Evolutionary conservation across 2,888 invertebrate genomes (phyloP), one percentile per base, ranked within the genome.

Genomic region (Rhyacophila evoluta): DNA sequence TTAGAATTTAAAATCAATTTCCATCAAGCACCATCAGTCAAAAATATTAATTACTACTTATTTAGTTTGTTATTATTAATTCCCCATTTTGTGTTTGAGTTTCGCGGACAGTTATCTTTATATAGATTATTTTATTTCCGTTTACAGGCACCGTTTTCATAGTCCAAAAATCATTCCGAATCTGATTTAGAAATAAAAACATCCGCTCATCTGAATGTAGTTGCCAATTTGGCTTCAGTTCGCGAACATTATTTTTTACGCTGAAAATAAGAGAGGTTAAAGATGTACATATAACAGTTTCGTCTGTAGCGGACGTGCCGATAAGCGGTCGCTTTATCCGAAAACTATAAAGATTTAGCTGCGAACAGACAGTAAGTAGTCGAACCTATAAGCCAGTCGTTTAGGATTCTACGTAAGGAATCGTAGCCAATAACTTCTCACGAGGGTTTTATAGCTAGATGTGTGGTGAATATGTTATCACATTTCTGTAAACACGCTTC

Each of bases 271-370:
- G 5, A 12, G 15, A 12, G 41, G 8, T 19, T 3, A 2, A 15
- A 5, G 15, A 15, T 15, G 41, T 41, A 19, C 41, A 5, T 15
- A 41, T 19, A 25, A 15, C 8, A 55, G 55, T 8, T 15, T 25
- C 19, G 2, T 25, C 25, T 19, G 12, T 0, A 2, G 19, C 19
- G 25, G 19, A 10, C 55, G 15, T 55, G 19, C 19, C 15, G 19
- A 1, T 25, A 55, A 25, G 6, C 19, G 55, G 55, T 19, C 55
- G 19, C 55, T 55, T 55, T 55, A 55, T 55, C 55, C 55, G 25
- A 55, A 55, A 55, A 55, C 55, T 19, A 55, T 55, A 55, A 55
- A 55, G 55, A 55, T 55, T 55, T 55, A 55, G 55, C 55, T 55
- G 55, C 10, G 55, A 55, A 55, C 25, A 55, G 55, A 55, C 19